Evolutionary conservation across 1,140 invertebrate genomes (phyloP).

Genomic region (Zaprionus ghesquierei): DNA sequence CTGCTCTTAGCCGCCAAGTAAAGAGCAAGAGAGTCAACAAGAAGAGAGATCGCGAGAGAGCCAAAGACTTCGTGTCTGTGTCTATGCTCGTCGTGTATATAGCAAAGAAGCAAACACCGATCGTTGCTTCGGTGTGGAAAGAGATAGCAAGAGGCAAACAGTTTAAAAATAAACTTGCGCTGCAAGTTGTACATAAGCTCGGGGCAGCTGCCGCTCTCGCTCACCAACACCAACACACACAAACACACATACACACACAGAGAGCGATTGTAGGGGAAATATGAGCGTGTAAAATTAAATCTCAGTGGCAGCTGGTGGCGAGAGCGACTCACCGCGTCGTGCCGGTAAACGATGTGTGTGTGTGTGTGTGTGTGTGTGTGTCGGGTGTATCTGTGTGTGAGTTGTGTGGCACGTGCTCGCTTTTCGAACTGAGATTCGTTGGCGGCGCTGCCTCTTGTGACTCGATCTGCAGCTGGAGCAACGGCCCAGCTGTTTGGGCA

Average conservation of each 20-base stretch:
- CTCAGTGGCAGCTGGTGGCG: slow-evolving; percentile 70
- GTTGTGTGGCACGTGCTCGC: slow-evolving; percentile 69
- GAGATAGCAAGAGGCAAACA: slow-evolving; percentile 25
- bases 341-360: slow-evolving; percentile 30
- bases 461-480: slow-evolving; percentile 59
- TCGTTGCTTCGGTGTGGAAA: slow-evolving; percentile 1
- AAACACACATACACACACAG: background rate
- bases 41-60: slow-evolving; percentile 4
- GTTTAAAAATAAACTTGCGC: slow-evolving; percentile 69
- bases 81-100: slow-evolving; percentile 24
- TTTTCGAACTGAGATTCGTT: slow-evolving; percentile 68
- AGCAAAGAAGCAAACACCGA: slow-evolving; percentile 23
- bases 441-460: slow-evolving; percentile 31
- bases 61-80: slow-evolving; percentile 10
- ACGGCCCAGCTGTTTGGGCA: slow-evolving; percentile 62
- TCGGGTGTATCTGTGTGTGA: slow-evolving; percentile 18
- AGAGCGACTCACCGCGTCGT: background rate
- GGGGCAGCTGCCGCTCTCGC: slow-evolving; percentile 53
- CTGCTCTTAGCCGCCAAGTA: slow-evolving; percentile 39
- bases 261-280: slow-evolving; percentile 42
- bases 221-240: slow-evolving; percentile 27
- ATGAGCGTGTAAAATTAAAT: slow-evolving; percentile 52
- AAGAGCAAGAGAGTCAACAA: slow-evolving; percentile 53
- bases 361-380: slow-evolving; percentile 9
- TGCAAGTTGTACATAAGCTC: slow-evolving; percentile 58